Base-by-base conservation (phyloP, 1,140 invertebrate species). In the Bombus turneri region DNA sequence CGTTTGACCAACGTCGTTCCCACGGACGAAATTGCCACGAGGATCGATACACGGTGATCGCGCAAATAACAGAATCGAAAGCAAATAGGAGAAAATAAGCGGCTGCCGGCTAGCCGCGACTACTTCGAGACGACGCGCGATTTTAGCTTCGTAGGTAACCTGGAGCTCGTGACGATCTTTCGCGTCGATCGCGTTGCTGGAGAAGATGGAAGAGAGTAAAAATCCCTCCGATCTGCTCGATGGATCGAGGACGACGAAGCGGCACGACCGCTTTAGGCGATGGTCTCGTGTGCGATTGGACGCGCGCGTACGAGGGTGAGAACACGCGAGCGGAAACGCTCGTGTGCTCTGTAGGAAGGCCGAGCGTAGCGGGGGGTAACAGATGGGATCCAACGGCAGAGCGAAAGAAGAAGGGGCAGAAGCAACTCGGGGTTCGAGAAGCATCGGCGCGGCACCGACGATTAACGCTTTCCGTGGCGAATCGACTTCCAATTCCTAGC, bases 401-500 rank as follows among this genome's bases (percentile, higher is more conserved):
- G 34, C n/a, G n/a, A 15, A 39, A 39, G 41, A 37, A 4, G 43
- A 47, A 10, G 53, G 34, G 31, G 43, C 28, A 39, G 8, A 1
- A 10, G 31, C 28, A 34, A 47, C 78, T 59, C n/a, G 43, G 59
- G 74, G 47, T 34, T 66, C n/a, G 77, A 77, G 53, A 25, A 43
- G 31, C 72, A 74, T 34, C 86, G 41, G 72, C 59, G 73, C 64
- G 69, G 71, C 53, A 68, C 64, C 73, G 85, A 87, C 89, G 88
- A 91, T 91, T 80, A 84, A 87, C 87, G 85, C 83, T 68, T 34
- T 81, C 80, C 73, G 62, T 64, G 68, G 80, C 89, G 72, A 87
- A 90, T 91, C 85, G 84, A 64, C 74, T 89, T 39, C 78, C 90
- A 88, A 91, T 91, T 85, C 87, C 47, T 41, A 83, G 89, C 86